Conservation (phyloP, 2,797 vertebrate genomes). For the Acrossocheilus wenchowensis region DNA sequence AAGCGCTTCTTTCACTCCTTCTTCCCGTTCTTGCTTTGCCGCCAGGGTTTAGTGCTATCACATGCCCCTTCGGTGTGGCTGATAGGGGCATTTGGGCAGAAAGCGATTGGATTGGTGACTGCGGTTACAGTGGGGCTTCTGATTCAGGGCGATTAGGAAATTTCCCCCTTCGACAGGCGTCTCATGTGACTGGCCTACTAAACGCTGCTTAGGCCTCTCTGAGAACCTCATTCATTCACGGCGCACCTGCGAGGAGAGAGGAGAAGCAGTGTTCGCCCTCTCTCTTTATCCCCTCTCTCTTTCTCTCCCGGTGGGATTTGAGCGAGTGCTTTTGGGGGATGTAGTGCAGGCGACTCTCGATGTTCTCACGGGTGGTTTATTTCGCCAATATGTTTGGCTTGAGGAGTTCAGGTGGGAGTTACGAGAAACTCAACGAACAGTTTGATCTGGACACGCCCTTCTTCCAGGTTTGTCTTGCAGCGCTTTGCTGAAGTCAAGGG, state of each 20-base stretch:
- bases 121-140: conserved; percentile 77
- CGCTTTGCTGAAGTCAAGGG: background rate
- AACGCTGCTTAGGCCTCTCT: conserved; percentile 70
- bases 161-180: conserved; percentile 75
- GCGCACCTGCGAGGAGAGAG: conserved; percentile 60
- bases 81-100: conserved; percentile 58
- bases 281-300: conserved; percentile 42
- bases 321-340: conserved; percentile 61
- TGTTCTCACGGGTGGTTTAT: conserved; percentile 77
- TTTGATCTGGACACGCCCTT: conserved; percentile 77
- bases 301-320: conserved; percentile 46
- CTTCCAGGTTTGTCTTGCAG: conserved; percentile 74
- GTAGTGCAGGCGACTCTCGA: conserved; percentile 75
- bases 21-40: background rate
- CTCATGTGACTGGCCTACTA: conserved; percentile 85
- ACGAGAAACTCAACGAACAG: conserved; percentile 81
- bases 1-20: conserved; percentile 11
- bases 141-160: conserved; percentile 75
- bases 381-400: conserved; percentile 84
- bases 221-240: conserved; percentile 59
- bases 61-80: conserved; percentile 40
- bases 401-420: conserved; percentile 79
- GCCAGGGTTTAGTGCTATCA: conserved; percentile 24
- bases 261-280: conserved; percentile 37
- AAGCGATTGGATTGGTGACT: conserved; percentile 72